These are phyloP conservation scores for Tautogolabrus adspersus DNA, from an alignment of 2,113 vertebrate genomes.

Conservation along the genomic window DNA sequence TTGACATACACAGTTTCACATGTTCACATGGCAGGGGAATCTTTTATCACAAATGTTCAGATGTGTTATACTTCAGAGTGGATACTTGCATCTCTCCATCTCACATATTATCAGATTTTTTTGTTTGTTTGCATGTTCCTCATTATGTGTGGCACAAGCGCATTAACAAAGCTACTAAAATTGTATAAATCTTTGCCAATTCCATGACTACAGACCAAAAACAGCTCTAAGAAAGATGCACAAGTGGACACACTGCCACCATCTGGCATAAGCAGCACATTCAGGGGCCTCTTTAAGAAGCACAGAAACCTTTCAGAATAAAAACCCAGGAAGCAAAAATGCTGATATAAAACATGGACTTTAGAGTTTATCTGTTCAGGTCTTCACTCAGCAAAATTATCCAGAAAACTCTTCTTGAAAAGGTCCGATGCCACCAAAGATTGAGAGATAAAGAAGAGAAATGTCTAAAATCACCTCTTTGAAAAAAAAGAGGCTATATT, in stretches of 20 bases:
- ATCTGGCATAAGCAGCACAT: slow-evolving; percentile 43
- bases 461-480: not conserved
- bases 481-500: too few species aligned
- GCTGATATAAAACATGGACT: not conserved
- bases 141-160: not conserved
- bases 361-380: not conserved
- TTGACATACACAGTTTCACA: too few species aligned
- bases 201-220: not conserved
- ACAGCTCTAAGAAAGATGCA: not conserved
- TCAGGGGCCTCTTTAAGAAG: slow-evolving; percentile 5
- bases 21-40: too few species aligned
- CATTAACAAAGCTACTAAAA: not conserved
- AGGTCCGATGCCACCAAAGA: not conserved
- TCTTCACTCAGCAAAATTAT: not conserved
- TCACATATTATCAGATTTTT: not conserved
- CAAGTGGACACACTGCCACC: slow-evolving; percentile 74
- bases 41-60: too few species aligned
- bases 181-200: not conserved
- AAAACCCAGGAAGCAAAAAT: not conserved
- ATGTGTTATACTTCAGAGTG: too few species aligned
- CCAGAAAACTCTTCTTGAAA: not conserved
- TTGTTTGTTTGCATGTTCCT: too few species aligned
- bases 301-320: not conserved
- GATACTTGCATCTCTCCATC: not conserved
- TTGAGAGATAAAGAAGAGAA: not conserved